phyloP scores from a whole-genome alignment of 1,140 invertebrate genomes.

The Pseudomyrmex cubaensis region DNA sequence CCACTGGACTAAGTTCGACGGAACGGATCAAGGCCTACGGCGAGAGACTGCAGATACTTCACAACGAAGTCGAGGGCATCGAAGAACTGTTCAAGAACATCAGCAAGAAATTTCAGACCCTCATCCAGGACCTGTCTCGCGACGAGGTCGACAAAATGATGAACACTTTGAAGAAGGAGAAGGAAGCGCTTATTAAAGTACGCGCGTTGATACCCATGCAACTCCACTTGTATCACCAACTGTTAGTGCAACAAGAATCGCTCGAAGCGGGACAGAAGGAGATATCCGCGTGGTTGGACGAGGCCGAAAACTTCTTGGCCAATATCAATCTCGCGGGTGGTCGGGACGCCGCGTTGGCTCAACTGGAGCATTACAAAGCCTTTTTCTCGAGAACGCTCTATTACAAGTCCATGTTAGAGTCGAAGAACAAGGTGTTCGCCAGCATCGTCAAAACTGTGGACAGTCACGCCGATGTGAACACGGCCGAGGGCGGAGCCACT shows the following conservation, averaged over 20 bases:
- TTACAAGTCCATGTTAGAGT: conserved; percentile 97
- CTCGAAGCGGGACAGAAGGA: conserved; percentile 94
- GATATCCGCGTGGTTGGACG: conserved; percentile 93
- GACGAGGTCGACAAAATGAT: conserved; percentile 97
- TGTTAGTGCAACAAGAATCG: conserved; percentile 95
- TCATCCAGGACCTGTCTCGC: conserved; percentile 95
- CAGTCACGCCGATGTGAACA: conserved; percentile 89
- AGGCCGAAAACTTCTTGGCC: conserved; percentile 91
- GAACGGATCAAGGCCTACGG: conserved; percentile 92
- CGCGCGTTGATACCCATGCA: conserved; percentile 92
- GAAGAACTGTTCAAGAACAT: conserved; percentile 96
- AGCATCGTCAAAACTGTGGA: conserved; percentile 93
- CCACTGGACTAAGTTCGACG: conserved; percentile 90
- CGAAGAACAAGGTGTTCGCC: conserved; percentile 97
- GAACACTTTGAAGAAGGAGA: conserved; percentile 94
- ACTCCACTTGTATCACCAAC: conserved; percentile 92
- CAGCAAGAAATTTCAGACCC: conserved; percentile 94
- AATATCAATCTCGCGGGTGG: conserved; percentile 88
- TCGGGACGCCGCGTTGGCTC: conserved; percentile 90
- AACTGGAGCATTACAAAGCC: conserved; percentile 93
- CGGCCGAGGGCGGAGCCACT: conserved; percentile 88
- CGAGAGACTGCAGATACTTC: conserved; percentile 91
- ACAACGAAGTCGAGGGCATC: conserved; percentile 93
- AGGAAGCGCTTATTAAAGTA: conserved; percentile 93
- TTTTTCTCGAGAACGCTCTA: conserved; percentile 95